Base-by-base conservation (phyloP, 2,113 vertebrate genomes). In the Saccopteryx leptura region DNA sequence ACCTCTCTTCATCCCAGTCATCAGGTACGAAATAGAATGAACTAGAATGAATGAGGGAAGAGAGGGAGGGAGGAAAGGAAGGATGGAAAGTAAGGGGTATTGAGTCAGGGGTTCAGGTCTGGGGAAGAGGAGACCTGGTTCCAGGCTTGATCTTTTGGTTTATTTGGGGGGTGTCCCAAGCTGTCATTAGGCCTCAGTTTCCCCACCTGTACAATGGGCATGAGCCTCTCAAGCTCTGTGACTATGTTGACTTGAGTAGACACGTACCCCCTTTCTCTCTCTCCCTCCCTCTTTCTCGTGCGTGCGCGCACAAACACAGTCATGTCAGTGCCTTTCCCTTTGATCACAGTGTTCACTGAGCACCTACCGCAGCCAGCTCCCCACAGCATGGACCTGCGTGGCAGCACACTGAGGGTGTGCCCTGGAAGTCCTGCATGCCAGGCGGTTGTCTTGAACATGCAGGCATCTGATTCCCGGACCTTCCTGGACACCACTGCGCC, bases 251-350 rank as follows among this genome's bases (percentile, higher is more conserved):
- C 33, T 17, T 68, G 61, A 88, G 69, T 23, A 46, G 92, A 3
- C 39, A 2, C 15, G 11, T 21, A 1, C 58, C 19, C 14, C 31
- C 12, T 52, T 4, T 75, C 3, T 23, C 5, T 31, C 17, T 31
- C 48, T 24, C 50, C 23, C 1, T 54, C 18, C 21, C 9, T n/a
- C 17, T 78, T 28, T 76, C 72, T 52, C 24, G 28, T 39, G 18
- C 60, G 6, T 9, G 19, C 31, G 31, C 74, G 26, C 48, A 4
- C 8, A 28, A 10, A 17, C 3, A 19, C 4, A n/a, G 10, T 46
- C 13, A 15, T 0, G 0, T 69, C 4, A 4, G 56, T 10, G 39
- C 84, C 5, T 2, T 50, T 46, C 19, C 72, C 39, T 63, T 17
- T 58, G 81, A 21, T 66, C 10, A 23, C 52, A 63, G 24, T n/a